Evolutionary conservation across 2,113 vertebrate species (phyloP), one percentile per base, ranked within the genome.

Genomic region (Hassar affinis): DNA sequence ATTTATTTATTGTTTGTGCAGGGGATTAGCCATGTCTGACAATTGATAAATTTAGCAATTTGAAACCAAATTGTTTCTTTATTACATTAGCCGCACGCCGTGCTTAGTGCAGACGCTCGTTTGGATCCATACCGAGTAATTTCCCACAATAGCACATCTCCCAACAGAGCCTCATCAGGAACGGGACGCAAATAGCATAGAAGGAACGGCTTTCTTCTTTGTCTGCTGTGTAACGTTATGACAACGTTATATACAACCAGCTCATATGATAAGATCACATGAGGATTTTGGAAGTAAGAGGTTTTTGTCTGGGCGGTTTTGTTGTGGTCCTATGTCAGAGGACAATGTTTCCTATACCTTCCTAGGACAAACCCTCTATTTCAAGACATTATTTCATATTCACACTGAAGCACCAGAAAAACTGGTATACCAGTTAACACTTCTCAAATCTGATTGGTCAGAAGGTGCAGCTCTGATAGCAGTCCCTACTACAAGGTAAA

Each of bases 31-130:
- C 22, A 18, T 51, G 62, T 80, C 35, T 80, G 78, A 59, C 35
- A 52, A 66, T 35, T 35, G 47, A 80, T 80, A 80, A 22, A 66
- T 52, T 80, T 68, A 54, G 49, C 51, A 25, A 80, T 80, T 69
- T 80, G 52, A 51, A 33, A 33, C 22, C 45, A 66, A 66, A 80
- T 80, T 52, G 78, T 64, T 66, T 80, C 62, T 82, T 49, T 47
- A 75, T 72, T 72, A 52, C 57, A 83, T 83, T 83, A 83, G 57
- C 68, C 1, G 35, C 79, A 54, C 49, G 7, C 79, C 54, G 79
- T n/a, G 47, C 62, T n/a, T 69, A 30, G 54, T 69, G 20, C 27
- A 68, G 79, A 17, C 20, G 30, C 61, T 54, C 20, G 38, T 54
- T 77, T 56, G 62, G 47, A 69, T 80, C 79, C 49, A 69, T 54